These are phyloP conservation scores for Numenius arquata DNA, from an alignment of 2,113 vertebrate genomes.

Conservation along the genomic window DNA sequence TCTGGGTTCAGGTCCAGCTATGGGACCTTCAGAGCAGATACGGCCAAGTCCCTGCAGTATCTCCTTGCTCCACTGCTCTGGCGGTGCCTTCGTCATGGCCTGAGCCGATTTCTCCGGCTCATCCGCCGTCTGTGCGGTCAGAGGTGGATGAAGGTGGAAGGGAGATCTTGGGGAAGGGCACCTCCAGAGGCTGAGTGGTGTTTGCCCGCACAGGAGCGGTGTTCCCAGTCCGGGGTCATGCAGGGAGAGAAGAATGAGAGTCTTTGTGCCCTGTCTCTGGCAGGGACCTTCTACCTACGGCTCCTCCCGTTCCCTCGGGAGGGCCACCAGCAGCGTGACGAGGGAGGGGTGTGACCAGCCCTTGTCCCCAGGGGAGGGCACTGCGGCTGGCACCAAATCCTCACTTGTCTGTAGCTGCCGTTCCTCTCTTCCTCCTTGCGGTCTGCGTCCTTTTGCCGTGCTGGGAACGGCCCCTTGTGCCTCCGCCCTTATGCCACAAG, in stretches of 20 bases:
- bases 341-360: neutral
- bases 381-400: neutral
- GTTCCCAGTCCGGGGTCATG: neutral
- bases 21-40: neutral
- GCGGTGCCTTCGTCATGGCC: neutral
- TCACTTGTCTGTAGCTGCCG: neutral
- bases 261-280: neutral
- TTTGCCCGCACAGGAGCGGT: neutral
- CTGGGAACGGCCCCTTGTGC: neutral
- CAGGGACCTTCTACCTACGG: rapidly evolving
- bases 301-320: neutral
- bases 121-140: rapidly evolving
- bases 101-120: neutral
- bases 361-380: rapidly evolving
- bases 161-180: neutral
- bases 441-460: neutral
- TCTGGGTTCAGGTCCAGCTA: neutral
- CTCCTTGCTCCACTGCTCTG: neutral
- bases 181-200: neutral
- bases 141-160: neutral
- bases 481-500: neutral
- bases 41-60: rapidly evolving
- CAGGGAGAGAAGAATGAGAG: neutral
- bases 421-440: neutral
- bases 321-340: neutral